These are phyloP conservation scores for Chrysolina haemoptera DNA, from an alignment of 2,888 invertebrate genomes.

Conservation along the genomic window DNA sequence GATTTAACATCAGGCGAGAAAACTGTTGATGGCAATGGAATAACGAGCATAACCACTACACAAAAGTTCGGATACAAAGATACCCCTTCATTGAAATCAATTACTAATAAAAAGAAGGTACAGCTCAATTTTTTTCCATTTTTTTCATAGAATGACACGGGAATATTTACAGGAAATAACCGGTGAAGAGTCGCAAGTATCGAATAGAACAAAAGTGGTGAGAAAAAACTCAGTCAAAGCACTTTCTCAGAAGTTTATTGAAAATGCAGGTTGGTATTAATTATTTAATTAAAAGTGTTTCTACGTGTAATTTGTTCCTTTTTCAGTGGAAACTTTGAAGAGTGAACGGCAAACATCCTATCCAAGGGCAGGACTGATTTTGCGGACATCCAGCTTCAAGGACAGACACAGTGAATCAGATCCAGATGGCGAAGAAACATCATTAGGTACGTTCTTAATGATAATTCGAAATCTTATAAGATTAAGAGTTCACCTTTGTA, in stretches of 20 bases:
- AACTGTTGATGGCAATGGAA: constrained; percentile 56
- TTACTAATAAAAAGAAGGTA: constrained; percentile 59
- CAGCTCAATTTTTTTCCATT: constrained; percentile 26
- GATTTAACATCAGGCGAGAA: constrained; percentile 66
- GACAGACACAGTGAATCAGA: constrained; percentile 64
- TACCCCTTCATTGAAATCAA: constrained; percentile 61
- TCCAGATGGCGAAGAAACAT: constrained; percentile 56
- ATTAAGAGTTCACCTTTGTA: neutral
- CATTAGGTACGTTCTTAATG: constrained; percentile 59
- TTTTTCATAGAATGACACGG: constrained; percentile 7
- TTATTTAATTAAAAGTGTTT: neutral
- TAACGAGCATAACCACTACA: constrained; percentile 67
- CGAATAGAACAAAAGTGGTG: constrained; percentile 67
- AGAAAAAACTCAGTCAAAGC: constrained; percentile 84
- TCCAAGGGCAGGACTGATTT: constrained; percentile 83
- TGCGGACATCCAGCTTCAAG: constrained; percentile 77
- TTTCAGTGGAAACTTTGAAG: constrained; percentile 73
- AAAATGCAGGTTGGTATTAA: constrained; percentile 73
- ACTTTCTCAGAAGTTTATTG: constrained; percentile 84
- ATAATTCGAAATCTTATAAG: neutral
- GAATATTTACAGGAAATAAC: constrained; percentile 57
- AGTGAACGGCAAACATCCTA: constrained; percentile 74
- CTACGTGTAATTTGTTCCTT: neutral
- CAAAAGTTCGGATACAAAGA: constrained; percentile 68
- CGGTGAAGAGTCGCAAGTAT: constrained; percentile 49